phyloP scores from a whole-genome alignment of 2,113 vertebrate genomes.

The Silurus asotus region DNA sequence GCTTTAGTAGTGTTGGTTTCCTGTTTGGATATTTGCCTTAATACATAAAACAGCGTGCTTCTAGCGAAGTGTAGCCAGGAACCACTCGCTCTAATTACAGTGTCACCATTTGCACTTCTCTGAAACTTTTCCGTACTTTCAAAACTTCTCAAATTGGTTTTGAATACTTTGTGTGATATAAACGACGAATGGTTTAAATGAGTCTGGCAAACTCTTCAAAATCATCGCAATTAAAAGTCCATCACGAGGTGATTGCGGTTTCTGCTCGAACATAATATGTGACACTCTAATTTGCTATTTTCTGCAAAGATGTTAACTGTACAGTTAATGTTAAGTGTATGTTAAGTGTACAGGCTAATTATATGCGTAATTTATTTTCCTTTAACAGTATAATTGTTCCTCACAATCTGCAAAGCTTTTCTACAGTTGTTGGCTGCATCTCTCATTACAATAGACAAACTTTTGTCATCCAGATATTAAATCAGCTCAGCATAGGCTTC shows the following conservation, averaged over 20 bases:
- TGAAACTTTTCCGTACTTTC: not conserved
- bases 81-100: too few relatives aligned
- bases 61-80: too few relatives aligned
- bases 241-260: constrained; percentile 5
- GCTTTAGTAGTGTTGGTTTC: too few relatives aligned
- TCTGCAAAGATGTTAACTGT: not conserved
- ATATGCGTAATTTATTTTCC: not conserved
- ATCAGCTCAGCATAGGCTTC: constrained; percentile 11
- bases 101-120: too few relatives aligned
- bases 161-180: constrained; percentile 26
- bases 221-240: constrained; percentile 11
- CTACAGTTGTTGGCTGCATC: not conserved
- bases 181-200: not conserved
- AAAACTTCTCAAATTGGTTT: not conserved
- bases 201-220: not conserved
- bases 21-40: too few relatives aligned
- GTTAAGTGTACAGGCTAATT: constrained; percentile 18
- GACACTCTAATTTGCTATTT: not conserved
- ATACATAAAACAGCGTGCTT: too few relatives aligned
- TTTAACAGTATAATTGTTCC: not conserved
- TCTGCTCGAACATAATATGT: not conserved
- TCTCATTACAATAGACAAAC: not conserved
- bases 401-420: not conserved
- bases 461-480: constrained; percentile 8
- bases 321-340: too few relatives aligned